Evolutionary conservation across 2,797 vertebrate species (phyloP), one percentile per base, ranked within the genome.

Genomic region (Fratercula arctica): DNA sequence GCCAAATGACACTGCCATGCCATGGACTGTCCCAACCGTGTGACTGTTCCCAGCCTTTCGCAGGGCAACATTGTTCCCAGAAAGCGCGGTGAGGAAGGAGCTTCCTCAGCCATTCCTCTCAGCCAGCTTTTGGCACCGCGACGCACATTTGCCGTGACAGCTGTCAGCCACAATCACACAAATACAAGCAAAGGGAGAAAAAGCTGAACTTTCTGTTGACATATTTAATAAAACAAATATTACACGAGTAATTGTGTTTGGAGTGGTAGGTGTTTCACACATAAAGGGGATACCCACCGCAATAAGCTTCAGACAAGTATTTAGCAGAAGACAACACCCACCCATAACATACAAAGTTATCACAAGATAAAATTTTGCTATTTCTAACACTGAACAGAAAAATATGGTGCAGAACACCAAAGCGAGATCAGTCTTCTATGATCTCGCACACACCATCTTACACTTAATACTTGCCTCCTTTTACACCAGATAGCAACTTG

Each of bases 121-220:
- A n/a, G 11, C 20, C 9, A 28, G 45, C 31, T 25, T 69, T 23
- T 1, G 2, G 53, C n/a, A 41, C 25, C 7, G 10, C 1, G 0
- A n/a, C 4, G 10, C 16, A 2, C 1, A 0, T 6, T 37, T 18
- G 26, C 1, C 1, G 16, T 29, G 35, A 35, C 14, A 10, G 43
- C 51, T 20, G 43, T 35, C 19, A 0, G 18, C 48, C 16, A 57
- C 26, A 4, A 35, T 18, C 50, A 37, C 5, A 0, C 10, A 37
- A 37, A 26, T 23, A 23, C 21, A 64, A 10, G 21, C 21, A 37
- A 57, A 66, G 37, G 31, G 37, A 56, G 43, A 26, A 57, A 28
- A 80, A 73, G 33, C 12, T 33, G 5, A 24, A 17, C 18, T 37
- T 59, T 28, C 45, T 51, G 23, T 5, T 20, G 31, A 14, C 1